phyloP scores from a whole-genome alignment of 2,113 vertebrate genomes.

The Percina caprodes region DNA sequence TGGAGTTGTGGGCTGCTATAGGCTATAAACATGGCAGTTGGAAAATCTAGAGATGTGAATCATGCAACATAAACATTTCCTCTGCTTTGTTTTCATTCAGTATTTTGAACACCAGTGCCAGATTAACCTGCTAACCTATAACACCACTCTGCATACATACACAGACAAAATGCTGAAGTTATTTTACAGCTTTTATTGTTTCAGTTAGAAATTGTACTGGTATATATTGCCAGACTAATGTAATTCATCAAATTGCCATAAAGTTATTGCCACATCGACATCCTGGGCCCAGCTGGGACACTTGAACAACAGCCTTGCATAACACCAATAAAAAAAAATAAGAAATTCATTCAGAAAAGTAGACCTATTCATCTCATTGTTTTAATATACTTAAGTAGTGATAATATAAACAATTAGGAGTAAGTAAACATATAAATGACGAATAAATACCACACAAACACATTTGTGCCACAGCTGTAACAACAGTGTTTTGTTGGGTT shows the following conservation, averaged over 20 bases:
- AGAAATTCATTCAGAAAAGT: too few relatives aligned
- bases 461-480: not conserved
- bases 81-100: not conserved
- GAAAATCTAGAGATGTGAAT: not conserved
- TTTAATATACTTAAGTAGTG: not conserved
- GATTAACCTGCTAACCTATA: not conserved
- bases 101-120: not conserved
- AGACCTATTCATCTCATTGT: not conserved
- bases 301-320: too few relatives aligned
- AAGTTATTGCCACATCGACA: not conserved
- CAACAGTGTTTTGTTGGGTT: constrained; percentile 14
- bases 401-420: not conserved
- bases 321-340: too few relatives aligned
- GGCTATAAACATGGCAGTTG: not conserved
- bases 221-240: not conserved
- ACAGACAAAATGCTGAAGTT: not conserved
- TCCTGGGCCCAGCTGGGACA: not conserved
- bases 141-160: too few relatives aligned
- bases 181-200: not conserved
- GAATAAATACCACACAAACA: not conserved
- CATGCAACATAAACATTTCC: not conserved
- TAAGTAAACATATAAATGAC: not conserved
- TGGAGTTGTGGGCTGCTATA: not conserved
- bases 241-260: not conserved
- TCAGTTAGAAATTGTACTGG: not conserved